Evolutionary conservation across 2,113 vertebrate genomes (phyloP), one percentile per base, ranked within the genome.

Genomic region (Pyrgilauda ruficollis): DNA sequence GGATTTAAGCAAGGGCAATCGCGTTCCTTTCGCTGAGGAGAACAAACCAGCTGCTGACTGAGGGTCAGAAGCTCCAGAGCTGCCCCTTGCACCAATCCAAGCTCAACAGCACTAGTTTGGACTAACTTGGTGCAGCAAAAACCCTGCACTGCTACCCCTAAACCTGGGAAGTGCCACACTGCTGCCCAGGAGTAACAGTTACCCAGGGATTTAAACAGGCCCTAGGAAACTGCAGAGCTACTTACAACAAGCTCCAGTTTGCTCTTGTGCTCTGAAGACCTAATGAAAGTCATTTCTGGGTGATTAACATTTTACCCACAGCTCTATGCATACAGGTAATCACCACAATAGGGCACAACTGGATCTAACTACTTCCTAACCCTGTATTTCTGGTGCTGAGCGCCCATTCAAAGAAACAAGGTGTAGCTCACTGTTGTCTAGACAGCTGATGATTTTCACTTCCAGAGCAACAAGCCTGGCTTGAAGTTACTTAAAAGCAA

Each of bases 401-500:
- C 70, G 52, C 33, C 39, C 33, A 10, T 68, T 90, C 76, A 90
- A 92, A 95, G 63, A 46, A 95, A 70, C 39, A 52, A 94, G 89
- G 95, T 93, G 86, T 81, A 96, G 84, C 7, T 89, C 61, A 15
- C 73, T 61, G 76, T 87, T 81, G 95, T 97, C 96, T 97, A 97
- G 96, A 97, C 96, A 93, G 80, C 43, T 43, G 69, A 95, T 89
- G 31, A 3, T 94, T 87, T 89, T 70, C 73, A 91, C 89, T 95
- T 96, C 91, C 20, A 90, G 91, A 94, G 94, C 86, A 96, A 96
- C 96, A 94, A 96, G 96, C 95, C 93, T 96, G 89, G 91, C 95
- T 97, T 96, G 96, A 96, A 97, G 94, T 97, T 89, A 95, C 94
- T 97, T 97, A 93, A 96, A 96, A 95, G 96, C 73, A 95, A 81